Evolutionary conservation across 2,113 vertebrate species (phyloP).

Genomic region (Syngnathoides biaculeatus): DNA sequence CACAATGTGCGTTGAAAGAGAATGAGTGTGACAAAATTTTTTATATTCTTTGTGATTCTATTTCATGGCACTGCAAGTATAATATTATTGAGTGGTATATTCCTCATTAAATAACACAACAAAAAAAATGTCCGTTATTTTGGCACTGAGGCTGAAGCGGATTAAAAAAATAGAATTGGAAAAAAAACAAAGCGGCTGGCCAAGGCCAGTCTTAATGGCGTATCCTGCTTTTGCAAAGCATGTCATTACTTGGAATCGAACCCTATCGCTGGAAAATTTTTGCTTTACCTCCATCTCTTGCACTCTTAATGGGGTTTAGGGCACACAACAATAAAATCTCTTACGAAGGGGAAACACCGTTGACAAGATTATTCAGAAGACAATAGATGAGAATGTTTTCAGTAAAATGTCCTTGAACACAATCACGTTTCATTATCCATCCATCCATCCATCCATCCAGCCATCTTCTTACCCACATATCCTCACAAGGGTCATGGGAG

Average conservation of each 20-base stretch:
- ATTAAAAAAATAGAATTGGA: conserved; percentile 18
- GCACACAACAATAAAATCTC: conserved; percentile 23
- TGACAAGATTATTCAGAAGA: background rate
- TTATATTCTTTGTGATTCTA: no score
- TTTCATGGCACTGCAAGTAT: no score
- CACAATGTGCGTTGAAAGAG: background rate
- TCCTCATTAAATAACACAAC: background rate
- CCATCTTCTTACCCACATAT: no score
- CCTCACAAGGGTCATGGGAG: no score
- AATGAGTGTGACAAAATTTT: background rate
- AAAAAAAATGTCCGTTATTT: no score
- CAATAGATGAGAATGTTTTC: background rate
- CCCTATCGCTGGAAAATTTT: conserved; percentile 51
- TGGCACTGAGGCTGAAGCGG: no score
- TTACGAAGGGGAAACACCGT: conserved; percentile 8
- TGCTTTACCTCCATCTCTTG: conserved; percentile 59
- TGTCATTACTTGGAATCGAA: conserved; percentile 63
- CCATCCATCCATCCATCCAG: no score
- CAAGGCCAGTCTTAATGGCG: conserved; percentile 44
- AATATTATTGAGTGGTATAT: background rate
- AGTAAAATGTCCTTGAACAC: background rate
- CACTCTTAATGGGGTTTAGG: conserved; percentile 45
- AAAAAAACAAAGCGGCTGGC: conserved; percentile 38
- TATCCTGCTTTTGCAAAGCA: conserved; percentile 59
- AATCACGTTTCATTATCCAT: conserved; percentile 3